Conservation (phyloP, 2,888 invertebrate genomes). For the Phortica magna region DNA sequence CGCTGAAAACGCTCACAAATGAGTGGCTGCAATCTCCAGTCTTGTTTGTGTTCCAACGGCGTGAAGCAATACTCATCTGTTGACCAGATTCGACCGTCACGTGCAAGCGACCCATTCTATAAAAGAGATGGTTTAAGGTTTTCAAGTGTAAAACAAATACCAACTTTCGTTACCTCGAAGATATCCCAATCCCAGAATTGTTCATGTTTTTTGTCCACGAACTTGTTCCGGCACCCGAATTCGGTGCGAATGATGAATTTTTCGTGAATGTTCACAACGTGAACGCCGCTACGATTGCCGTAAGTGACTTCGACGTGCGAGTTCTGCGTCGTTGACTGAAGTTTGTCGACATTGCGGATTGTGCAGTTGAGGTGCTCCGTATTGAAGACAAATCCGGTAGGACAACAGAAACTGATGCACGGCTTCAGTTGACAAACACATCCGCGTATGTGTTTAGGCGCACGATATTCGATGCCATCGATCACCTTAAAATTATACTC, state of each 20-base stretch:
- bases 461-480: slow-evolving; percentile 62
- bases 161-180: slow-evolving; percentile 45
- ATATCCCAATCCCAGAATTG: slow-evolving; percentile 70
- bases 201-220: slow-evolving; percentile 62
- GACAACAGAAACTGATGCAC: slow-evolving; percentile 77
- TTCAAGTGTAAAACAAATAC: neutral
- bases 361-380: slow-evolving; percentile 57
- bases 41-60: slow-evolving; percentile 62
- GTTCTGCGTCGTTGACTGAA: slow-evolving; percentile 44
- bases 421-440: slow-evolving; percentile 73
- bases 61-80: slow-evolving; percentile 71
- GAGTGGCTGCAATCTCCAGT: slow-evolving; percentile 64
- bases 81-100: slow-evolving; percentile 58
- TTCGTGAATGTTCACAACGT: slow-evolving; percentile 56
- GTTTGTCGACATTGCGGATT: slow-evolving; percentile 42
- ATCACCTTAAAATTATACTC: slow-evolving; percentile 68
- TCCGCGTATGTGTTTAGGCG: slow-evolving; percentile 66
- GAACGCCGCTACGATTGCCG: slow-evolving; percentile 44
- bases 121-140: neutral
- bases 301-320: slow-evolving; percentile 64
- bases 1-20: slow-evolving; percentile 68
- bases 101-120: slow-evolving; percentile 60
- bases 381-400: slow-evolving; percentile 58
- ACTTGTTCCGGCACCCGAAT: slow-evolving; percentile 64
- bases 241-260: slow-evolving; percentile 67